Base-by-base conservation (phyloP, 2,888 invertebrate species). In the Scaptomyza polygonia region DNA sequence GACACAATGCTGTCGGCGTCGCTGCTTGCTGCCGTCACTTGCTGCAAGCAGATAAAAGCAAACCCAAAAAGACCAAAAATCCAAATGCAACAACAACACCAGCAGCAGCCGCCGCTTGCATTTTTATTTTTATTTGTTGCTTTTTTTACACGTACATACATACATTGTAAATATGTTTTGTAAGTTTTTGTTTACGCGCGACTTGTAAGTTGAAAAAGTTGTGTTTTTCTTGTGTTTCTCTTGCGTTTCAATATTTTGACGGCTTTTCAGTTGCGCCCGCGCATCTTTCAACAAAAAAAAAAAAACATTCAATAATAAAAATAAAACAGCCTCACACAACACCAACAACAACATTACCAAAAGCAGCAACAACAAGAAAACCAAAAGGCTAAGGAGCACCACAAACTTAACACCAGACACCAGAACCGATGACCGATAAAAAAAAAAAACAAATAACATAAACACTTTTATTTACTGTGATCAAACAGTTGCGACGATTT, bases 231-330 rank as follows among this genome's bases (percentile, higher is more conserved):
- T 44, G 44, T 58, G 29, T 8, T 49, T 9, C 32, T 53, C 6
- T 32, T 62, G 65, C 65, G 58, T 57, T 70, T 61, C 47, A 67
- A 56, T 70, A 68, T 71, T 74, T 62, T 64, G 62, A 52, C 48
- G 57, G 45, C 40, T 34, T 71, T 76, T 77, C 67, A 74, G 79
- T 74, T 82, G 82, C 79, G 82, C 82, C 79, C 82, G 80, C 80
- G 82, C 82, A 80, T 82, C 79, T 62, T 58, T 48, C 62, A 70
- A 48, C 32, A 62, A 57, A 34, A n/a, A 2, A 55, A 7, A 68
- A 59, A 32, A 32, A n/a, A n/a, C n/a, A n/a, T n/a, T n/a, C n/a
- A 21, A 54, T 27, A 40, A 53, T 51, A 51, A 34, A 39, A 52
- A 16, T 52, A 55, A 43, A 44, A 54, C 48, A 62, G n/a, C 52